Evolutionary conservation across 2,888 invertebrate species (phyloP).

Genomic region (Pycnomerus fuliginosus): DNA sequence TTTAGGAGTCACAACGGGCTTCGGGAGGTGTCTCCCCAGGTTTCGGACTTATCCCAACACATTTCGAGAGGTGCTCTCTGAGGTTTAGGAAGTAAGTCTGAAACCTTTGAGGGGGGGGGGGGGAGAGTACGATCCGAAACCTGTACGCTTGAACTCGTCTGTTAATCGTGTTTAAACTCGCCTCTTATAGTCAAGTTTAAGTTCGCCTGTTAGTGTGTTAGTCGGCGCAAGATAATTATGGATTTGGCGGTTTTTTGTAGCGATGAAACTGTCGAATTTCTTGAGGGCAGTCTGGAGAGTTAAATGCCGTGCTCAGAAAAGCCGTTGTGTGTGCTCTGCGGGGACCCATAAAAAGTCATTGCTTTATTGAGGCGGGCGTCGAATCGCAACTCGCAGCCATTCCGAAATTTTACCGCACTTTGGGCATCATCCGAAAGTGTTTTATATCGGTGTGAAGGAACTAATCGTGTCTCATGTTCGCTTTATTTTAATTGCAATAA

Average conservation of each 20-base stretch:
- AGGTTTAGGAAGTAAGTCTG: too few relatives aligned
- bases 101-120: too few relatives aligned
- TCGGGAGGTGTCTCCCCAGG: too few relatives aligned
- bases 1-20: too few relatives aligned
- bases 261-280: slow-evolving; percentile 28
- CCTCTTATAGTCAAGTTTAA: too few relatives aligned
- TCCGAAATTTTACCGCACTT: slow-evolving; percentile 25
- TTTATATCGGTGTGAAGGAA: slow-evolving; percentile 14
- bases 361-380: slow-evolving; percentile 38
- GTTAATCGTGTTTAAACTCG: too few relatives aligned
- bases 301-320: slow-evolving; percentile 25
- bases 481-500: slow-evolving; percentile 10
- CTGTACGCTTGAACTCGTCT: too few relatives aligned
- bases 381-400: slow-evolving; percentile 23
- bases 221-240: slow-evolving; percentile 17
- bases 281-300: slow-evolving; percentile 22
- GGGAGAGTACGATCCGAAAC: too few relatives aligned
- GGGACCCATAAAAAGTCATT: slow-evolving; percentile 40
- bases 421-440: slow-evolving; percentile 14
- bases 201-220: too few relatives aligned
- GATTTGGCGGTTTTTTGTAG: slow-evolving; percentile 15
- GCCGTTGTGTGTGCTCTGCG: slow-evolving; percentile 31
- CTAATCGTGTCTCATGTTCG: neutral
- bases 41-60: too few relatives aligned
- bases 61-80: too few relatives aligned